Conservation (phyloP, 2,113 vertebrate species). For the Plecotus auritus region DNA sequence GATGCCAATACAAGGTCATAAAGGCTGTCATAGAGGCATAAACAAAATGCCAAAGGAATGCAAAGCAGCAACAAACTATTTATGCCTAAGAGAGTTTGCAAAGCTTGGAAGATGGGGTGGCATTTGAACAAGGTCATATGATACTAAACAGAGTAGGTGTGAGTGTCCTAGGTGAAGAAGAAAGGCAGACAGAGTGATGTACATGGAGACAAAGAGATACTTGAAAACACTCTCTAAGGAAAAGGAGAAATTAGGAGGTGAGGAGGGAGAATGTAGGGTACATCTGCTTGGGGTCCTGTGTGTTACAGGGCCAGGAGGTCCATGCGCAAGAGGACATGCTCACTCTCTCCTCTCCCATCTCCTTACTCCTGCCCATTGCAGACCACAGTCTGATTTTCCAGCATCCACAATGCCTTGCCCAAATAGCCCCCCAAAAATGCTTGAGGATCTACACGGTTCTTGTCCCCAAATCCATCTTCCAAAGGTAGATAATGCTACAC, state of each 20-base stretch:
- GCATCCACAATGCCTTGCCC: neutral
- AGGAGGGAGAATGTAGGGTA: accelerated
- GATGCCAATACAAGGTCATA: neutral
- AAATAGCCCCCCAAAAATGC: neutral
- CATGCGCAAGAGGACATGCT: neutral
- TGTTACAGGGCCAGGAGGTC: neutral
- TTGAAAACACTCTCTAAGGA: neutral
- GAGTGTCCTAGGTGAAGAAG: neutral
- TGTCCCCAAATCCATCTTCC: neutral
- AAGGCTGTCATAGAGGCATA: no score
- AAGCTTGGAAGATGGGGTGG: neutral
- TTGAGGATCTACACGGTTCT: neutral
- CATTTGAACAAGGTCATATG: neutral
- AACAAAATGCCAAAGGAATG: neutral
- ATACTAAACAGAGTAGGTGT: accelerated
- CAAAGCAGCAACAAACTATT: neutral
- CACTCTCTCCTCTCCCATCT: neutral
- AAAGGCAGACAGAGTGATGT: neutral
- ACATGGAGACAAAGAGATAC: neutral
- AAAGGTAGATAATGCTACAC: neutral
- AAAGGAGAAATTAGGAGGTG: neutral
- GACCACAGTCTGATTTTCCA: neutral
- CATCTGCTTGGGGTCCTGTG: neutral
- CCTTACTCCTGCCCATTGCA: neutral
- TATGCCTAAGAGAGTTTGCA: neutral